Percentiles rank a stretch among this genome's conserved stretches.
Evolutionary conservation across 2,797 vertebrate species (phyloP).

Genomic region (Protosalanx chinensis): DNA sequence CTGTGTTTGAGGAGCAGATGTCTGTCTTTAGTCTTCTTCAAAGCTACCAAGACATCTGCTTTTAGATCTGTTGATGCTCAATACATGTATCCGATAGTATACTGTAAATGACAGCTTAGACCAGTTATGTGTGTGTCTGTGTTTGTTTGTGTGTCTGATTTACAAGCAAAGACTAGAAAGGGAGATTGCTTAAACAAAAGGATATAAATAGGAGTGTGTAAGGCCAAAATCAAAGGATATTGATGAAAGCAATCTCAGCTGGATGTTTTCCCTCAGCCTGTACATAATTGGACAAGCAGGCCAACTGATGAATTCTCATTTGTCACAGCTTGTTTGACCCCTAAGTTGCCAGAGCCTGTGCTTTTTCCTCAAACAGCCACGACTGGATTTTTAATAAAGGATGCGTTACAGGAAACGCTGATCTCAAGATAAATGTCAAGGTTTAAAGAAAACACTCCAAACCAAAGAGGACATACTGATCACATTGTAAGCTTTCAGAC

Average conservation of each 20-base stretch:
- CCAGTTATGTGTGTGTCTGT: too few relatives aligned
- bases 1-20: slow-evolving; percentile 13
- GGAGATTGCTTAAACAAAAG: not conserved
- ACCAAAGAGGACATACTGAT: not conserved
- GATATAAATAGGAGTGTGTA: not conserved
- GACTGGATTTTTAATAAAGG: too few relatives aligned
- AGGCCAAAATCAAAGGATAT: slow-evolving; percentile 22
- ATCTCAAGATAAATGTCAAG: too few relatives aligned
- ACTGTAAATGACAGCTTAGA: too few relatives aligned
- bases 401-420: too few relatives aligned
- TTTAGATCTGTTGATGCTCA: not conserved
- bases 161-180: too few relatives aligned
- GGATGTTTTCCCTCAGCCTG: slow-evolving; percentile 13
- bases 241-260: slow-evolving; percentile 18
- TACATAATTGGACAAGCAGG: slow-evolving; percentile 23
- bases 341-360: not conserved
- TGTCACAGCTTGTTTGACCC: not conserved
- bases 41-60: slow-evolving; percentile 4
- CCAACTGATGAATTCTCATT: not conserved
- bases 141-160: too few relatives aligned
- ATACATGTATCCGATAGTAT: not conserved
- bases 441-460: not conserved
- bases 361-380: not conserved
- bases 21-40: slow-evolving; percentile 2
- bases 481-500: not conserved